Conservation (phyloP, 2,888 invertebrate genomes). For the Stomorhina lunata region DNA sequence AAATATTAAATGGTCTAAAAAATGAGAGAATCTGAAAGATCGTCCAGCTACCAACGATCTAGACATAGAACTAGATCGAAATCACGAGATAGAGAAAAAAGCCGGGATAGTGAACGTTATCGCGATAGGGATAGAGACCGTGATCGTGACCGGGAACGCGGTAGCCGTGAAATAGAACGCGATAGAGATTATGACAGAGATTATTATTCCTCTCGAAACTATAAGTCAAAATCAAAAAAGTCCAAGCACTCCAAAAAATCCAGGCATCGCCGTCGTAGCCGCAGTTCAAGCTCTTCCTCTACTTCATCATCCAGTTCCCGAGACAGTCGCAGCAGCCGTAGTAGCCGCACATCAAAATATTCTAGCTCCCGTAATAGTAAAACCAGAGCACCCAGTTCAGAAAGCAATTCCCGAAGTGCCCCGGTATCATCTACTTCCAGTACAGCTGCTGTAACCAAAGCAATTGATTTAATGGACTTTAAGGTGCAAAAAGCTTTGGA, state of each 20-base stretch:
- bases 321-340: constrained; percentile 67
- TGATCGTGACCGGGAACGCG: constrained; percentile 67
- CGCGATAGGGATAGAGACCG: constrained; percentile 55
- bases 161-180: constrained; percentile 69
- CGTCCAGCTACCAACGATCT: constrained; percentile 56
- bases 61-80: constrained; percentile 53
- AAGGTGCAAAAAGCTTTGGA: constrained; percentile 81
- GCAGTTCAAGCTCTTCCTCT: constrained; percentile 73
- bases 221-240: constrained; percentile 74
- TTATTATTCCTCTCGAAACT: constrained; percentile 69
- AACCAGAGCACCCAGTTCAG: constrained; percentile 71
- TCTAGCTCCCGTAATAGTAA: constrained; percentile 71
- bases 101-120: constrained; percentile 25
- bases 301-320: constrained; percentile 68
- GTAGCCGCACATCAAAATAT: constrained; percentile 68
- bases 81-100: constrained; percentile 66
- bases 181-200: constrained; percentile 66
- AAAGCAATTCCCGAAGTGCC: constrained; percentile 69
- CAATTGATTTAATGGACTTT: constrained; percentile 71
- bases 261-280: constrained; percentile 72
- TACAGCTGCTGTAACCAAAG: constrained; percentile 61
- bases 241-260: constrained; percentile 75
- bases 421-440: constrained; percentile 23
- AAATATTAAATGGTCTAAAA: not conserved
- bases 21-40: constrained; percentile 67